Percentiles rank a stretch among this genome's conserved stretches.
Evolutionary conservation across 2,113 vertebrate species (phyloP).

Genomic region (Peromyscus californicus): DNA sequence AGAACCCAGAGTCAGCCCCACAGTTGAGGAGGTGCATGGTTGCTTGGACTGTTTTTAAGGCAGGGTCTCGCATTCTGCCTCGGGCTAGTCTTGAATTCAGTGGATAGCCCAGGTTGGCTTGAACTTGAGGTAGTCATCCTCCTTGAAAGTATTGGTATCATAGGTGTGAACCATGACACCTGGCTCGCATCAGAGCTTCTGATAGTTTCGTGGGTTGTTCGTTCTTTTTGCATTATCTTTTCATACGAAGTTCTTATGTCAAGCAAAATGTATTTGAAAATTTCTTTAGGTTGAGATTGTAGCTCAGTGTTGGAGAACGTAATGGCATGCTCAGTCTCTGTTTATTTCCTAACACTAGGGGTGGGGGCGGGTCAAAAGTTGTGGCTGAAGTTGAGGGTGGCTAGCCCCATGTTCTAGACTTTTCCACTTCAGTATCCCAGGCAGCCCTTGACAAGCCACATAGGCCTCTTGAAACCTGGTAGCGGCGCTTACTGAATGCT

Average conservation of each 20-base stretch:
- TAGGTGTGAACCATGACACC: neutral
- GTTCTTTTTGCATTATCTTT: constrained; percentile 30
- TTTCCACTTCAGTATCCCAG: fast-evolving
- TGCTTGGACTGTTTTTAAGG: neutral
- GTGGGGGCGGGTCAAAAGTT: neutral
- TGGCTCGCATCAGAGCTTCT: neutral
- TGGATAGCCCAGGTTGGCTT: neutral
- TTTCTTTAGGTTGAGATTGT: neutral
- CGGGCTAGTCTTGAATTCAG: neutral
- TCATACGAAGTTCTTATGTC: constrained; percentile 29
- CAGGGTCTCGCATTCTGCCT: neutral
- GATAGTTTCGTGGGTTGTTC: neutral
- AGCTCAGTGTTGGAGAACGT: neutral
- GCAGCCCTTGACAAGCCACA: neutral
- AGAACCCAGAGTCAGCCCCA: neutral
- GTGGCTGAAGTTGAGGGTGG: neutral
- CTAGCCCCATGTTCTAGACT: neutral
- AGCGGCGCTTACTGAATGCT: neutral
- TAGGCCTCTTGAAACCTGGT: neutral
- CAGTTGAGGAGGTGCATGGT: neutral
- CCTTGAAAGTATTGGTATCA: neutral
- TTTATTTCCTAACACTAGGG: neutral
- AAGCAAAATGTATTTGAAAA: constrained; percentile 7
- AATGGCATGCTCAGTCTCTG: too few species aligned
- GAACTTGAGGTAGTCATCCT: neutral